Base-by-base conservation (phyloP, 2,797 vertebrate species). In the Arctocebus calabarensis region DNA sequence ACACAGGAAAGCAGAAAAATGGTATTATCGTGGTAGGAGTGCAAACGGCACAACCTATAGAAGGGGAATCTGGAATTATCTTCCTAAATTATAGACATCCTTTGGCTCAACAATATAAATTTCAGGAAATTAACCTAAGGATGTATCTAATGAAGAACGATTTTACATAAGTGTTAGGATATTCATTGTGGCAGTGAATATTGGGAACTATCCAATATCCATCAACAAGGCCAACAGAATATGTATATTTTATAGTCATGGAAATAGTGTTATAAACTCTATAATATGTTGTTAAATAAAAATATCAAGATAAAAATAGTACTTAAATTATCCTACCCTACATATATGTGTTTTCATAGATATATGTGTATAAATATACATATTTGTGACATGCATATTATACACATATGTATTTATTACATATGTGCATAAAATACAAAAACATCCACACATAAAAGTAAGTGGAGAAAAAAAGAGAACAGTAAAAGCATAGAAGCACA, bases 91-190 rank as follows among this genome's bases (percentile, higher is more conserved):
- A 57, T 34, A 79, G 48, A 57, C 52, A 52, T 16, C 14, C 32
- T 78, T 87, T 84, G 14, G 2, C 8, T 5, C 48, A 84, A 25
- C 8, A 66, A 64, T 48, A 84, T 17, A 55, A 29, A 77, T 40
- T 43, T 7, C 13, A 78, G 55, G 37, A 95, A 92, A 87, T 74
- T 88, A 90, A 70, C 40, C 20, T 48, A 52, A 90, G 74, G 37
- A 70, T 37, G 66, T 11, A 48, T 25, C 20, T 75, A 13, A 68
- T 79, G 27, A 84, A 88, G 20, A 48, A 55, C 70, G 57, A 87
- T 78, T 78, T 88, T 27, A 40, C 8, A 6, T 48, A 87, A 17
- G 4, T 37, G 71, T 85, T 32, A 43, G 22, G n/a, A 61, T 86
- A 78, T 59, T 64, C 29, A 75, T 7, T 66, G 61, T 66, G n/a